Percentiles rank a stretch among this genome's conserved stretches.
Evolutionary conservation across 2,113 vertebrate species (phyloP).

Genomic region (Anser brachyrhynchus): DNA sequence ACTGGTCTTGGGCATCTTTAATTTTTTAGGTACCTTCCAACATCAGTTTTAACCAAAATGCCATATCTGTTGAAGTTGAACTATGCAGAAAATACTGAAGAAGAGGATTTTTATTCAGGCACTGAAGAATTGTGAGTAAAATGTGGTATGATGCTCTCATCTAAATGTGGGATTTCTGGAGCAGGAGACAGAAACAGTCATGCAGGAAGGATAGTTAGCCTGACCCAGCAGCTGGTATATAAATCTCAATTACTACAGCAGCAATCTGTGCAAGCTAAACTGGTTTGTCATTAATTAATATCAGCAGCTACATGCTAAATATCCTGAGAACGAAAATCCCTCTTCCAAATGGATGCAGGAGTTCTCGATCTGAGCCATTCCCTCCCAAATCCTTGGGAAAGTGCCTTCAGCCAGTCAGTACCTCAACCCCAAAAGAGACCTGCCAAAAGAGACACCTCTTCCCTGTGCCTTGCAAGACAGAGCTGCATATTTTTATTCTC

Average conservation of each 20-base stretch:
- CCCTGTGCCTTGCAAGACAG: neutral
- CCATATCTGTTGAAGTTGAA: neutral
- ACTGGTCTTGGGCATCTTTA: neutral
- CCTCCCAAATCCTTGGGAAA: neutral
- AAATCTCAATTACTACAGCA: neutral
- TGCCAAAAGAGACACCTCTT: accelerated
- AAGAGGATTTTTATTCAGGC: neutral
- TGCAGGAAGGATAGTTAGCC: neutral
- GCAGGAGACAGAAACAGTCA: neutral
- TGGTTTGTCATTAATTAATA: neutral
- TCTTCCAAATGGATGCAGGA: neutral
- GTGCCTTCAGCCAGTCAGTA: neutral
- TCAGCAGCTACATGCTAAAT: neutral
- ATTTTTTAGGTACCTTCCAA: neutral
- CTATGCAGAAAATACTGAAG: neutral
- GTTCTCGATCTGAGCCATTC: neutral
- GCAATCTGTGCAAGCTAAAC: no score
- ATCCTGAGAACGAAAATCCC: neutral
- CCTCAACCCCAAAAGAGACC: neutral
- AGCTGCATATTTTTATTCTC: neutral
- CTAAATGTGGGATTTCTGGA: neutral
- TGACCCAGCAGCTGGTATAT: neutral
- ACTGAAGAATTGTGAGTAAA: neutral
- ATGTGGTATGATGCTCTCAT: neutral
- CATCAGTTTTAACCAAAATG: neutral